phyloP scores from a whole-genome alignment of 1,140 invertebrate genomes.

The Drosophila ercepeae region DNA sequence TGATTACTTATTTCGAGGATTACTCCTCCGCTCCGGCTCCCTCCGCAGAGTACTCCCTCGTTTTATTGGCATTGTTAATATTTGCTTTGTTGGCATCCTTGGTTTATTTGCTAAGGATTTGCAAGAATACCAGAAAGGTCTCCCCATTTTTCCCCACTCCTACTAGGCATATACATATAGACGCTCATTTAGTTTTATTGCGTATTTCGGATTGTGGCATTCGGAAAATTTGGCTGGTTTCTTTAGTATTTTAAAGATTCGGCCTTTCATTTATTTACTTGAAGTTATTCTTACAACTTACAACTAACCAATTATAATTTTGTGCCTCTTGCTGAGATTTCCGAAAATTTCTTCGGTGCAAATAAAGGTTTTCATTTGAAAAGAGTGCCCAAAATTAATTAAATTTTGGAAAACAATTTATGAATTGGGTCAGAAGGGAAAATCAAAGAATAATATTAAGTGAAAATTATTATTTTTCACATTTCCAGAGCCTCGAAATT shows the following conservation, averaged over 20 bases:
- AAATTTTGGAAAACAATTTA: background rate
- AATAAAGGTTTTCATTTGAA: too few species aligned
- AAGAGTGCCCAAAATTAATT: background rate
- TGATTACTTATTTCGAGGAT: slow-evolving; percentile 80
- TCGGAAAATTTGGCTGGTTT: slow-evolving; percentile 30
- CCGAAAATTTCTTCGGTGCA: background rate
- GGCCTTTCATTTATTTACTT: background rate
- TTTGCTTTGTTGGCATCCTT: slow-evolving; percentile 60
- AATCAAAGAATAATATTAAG: background rate
- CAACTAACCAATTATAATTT: slow-evolving; percentile 24
- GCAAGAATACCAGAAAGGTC: slow-evolving; percentile 40
- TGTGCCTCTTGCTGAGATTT: background rate
- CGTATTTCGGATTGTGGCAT: slow-evolving; percentile 53
- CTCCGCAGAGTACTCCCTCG: slow-evolving; percentile 18
- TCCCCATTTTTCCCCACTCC: slow-evolving; percentile 3
- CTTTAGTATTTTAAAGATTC: slow-evolving; percentile 34
- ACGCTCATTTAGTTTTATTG: slow-evolving; percentile 69
- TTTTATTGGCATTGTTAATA: slow-evolving; percentile 80
- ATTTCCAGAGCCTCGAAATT: slow-evolving; percentile 1
- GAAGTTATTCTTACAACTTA: slow-evolving; percentile 2
- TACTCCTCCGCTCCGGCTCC: slow-evolving; percentile 50
- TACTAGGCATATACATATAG: slow-evolving; percentile 11
- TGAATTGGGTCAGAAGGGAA: background rate
- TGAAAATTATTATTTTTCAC: background rate
- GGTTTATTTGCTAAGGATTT: slow-evolving; percentile 71